A percentile compares a stretch with the other conserved stretches of the same genome.
These are phyloP conservation scores for Chalcis sispes DNA, from an alignment of 2,888 invertebrate species.

Conservation along the genomic window DNA sequence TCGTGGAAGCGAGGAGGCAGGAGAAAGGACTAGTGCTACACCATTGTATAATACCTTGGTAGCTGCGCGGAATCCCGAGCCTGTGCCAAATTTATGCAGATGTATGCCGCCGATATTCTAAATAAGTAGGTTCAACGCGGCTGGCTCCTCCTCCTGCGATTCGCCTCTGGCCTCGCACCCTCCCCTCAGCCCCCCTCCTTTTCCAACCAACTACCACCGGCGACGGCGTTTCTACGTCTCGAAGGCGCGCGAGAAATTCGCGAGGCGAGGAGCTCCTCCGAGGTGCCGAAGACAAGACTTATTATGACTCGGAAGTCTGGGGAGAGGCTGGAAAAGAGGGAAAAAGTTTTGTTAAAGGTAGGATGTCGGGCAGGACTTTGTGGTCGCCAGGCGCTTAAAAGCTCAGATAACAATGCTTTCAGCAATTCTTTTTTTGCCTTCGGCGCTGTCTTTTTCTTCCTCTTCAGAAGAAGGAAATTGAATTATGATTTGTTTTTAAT, in stretches of 20 bases:
- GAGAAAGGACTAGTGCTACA: too few relatives aligned
- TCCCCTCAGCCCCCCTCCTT: background rate
- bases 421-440: too few relatives aligned
- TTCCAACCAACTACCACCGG: too few relatives aligned
- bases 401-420: background rate
- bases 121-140: conserved; percentile 72
- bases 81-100: conserved; percentile 75
- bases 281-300: conserved; percentile 35
- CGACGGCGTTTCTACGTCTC: background rate
- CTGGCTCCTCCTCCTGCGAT: conserved; percentile 48
- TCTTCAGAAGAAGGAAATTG: background rate
- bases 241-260: conserved; percentile 26
- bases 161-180: conserved; percentile 39
- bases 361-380: conserved; percentile 5
- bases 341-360: conserved; percentile 10
- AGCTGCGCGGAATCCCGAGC: conserved; percentile 67
- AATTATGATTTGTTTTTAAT: background rate
- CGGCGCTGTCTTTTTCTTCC: background rate
- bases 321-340: background rate
- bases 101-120: conserved; percentile 75
- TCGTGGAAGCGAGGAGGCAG: too few relatives aligned
- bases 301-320: conserved; percentile 19
- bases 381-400: background rate
- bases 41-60: conserved; percentile 67
- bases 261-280: conserved; percentile 20